A percentile compares a stretch with the other conserved stretches of the same genome.
These are phyloP conservation scores for Desmophyllum pertusum DNA, from an alignment of 92 coral and sea anemone species.

Conservation along the genomic window DNA sequence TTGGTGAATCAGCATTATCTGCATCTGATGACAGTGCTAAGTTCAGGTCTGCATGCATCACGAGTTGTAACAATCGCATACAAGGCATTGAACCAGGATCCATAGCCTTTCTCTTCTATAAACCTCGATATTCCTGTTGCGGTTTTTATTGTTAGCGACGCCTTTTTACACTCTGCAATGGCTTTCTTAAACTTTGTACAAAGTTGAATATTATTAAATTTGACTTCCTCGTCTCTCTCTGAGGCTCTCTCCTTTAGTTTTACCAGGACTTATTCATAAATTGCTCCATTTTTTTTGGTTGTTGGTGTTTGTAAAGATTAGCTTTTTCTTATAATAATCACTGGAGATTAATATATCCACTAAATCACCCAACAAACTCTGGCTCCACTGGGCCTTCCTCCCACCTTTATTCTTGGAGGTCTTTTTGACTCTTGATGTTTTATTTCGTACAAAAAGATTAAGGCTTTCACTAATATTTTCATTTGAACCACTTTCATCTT, in stretches of 20 bases:
- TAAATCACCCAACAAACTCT: constrained; percentile 43
- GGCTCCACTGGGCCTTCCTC: constrained; percentile 53
- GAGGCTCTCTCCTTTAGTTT: constrained; percentile 48
- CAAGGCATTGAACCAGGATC: constrained; percentile 45
- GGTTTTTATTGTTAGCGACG: constrained; percentile 55
- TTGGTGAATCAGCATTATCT: constrained; percentile 18
- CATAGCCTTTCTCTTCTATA: constrained; percentile 49
- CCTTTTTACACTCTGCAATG: constrained; percentile 58
- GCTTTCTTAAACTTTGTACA: constrained; percentile 54
- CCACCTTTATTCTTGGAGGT: constrained; percentile 40
- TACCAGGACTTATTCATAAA: constrained; percentile 44
- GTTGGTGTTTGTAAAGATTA: constrained; percentile 64
- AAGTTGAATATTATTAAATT: constrained; percentile 48
- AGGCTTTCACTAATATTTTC: constrained; percentile 1
- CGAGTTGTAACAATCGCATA: constrained; percentile 53
- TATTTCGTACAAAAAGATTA: constrained; percentile 9
- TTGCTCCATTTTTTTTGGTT: constrained; percentile 62
- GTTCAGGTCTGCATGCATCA: constrained; percentile 66
- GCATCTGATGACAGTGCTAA: constrained; percentile 41
- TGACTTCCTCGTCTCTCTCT: constrained; percentile 47
- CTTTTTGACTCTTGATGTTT: constrained; percentile 20
- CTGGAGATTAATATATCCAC: constrained; percentile 50
- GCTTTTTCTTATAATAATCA: constrained; percentile 34
- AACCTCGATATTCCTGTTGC: constrained; percentile 58
- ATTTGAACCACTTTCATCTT: constrained; percentile 21